Percentiles rank a stretch among this genome's conserved stretches.
These are phyloP conservation scores for Poecilus cupreus DNA, from an alignment of 2,888 invertebrate species.

Conservation along the genomic window DNA sequence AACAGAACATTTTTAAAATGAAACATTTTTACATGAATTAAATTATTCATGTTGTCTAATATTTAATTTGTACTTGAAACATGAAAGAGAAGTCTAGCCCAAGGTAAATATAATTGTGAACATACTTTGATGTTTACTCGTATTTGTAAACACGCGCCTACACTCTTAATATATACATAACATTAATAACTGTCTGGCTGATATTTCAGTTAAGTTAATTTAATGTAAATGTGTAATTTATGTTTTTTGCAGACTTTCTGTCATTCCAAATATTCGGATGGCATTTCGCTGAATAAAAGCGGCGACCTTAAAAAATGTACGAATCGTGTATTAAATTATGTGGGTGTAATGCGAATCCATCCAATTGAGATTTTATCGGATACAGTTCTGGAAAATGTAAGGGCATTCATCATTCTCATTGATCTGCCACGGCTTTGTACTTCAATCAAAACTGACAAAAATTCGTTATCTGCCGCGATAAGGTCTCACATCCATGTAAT, in stretches of 20 bases:
- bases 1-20: too few species aligned
- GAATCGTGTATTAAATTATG: not conserved
- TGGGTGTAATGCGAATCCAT: not conserved
- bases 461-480: conserved; percentile 4
- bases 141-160: too few species aligned
- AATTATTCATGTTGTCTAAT: too few species aligned
- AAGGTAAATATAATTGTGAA: not conserved
- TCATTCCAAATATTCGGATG: not conserved
- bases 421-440: conserved; percentile 25
- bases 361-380: not conserved
- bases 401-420: conserved; percentile 26
- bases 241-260: not conserved
- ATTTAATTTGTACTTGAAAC: not conserved
- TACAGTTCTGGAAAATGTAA: conserved; percentile 25
- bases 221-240: not conserved
- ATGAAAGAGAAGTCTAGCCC: not conserved
- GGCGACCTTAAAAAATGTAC: not conserved
- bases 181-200: not conserved
- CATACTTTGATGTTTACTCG: not conserved
- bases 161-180: too few species aligned
- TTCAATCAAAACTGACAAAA: conserved; percentile 36
- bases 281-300: not conserved
- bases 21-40: too few species aligned
- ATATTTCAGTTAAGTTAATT: not conserved
- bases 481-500: conserved; percentile 14